Evolutionary conservation across 2,888 invertebrate species (phyloP), one percentile per base, ranked within the genome.

Genomic region (Synergus gifuensis): DNA sequence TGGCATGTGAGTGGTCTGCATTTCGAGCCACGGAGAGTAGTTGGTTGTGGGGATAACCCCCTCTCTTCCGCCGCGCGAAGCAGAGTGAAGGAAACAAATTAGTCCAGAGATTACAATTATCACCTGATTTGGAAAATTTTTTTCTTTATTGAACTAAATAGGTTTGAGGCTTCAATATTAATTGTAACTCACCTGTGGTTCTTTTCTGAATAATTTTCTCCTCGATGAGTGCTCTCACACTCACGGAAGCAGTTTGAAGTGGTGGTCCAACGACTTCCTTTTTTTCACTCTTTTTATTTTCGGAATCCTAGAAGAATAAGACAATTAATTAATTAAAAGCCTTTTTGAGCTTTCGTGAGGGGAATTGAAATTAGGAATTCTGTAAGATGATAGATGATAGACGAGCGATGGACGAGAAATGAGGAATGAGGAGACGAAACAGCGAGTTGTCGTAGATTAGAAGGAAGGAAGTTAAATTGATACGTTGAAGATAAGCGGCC

Each of bases 141-240:
- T 16, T 46, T 46, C 5, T 16, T 12, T 1, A 46, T 14, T 14
- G 12, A 16, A 14, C 16, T 5, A 16, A 16, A 16, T 14, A 49
- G 1, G 1, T 16, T 49, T 36, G 36, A 36, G 36, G 36, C 5
- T 36, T 7, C 36, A 36, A 36, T 36, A 36, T 36, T 7, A 36
- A 7, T 36, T 36, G 9, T 18, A 18, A 9, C 85, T 82, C 84
- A 92, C 92, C 95, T 64, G 95, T 95, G 78, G 93, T 95, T 88
- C 98, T 94, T 87, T 97, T 97, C 91, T 96, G 98, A 86, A 98
- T 98, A 85, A 98, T 98, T 92, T 98, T 98, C 92, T 98, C 98
- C 93, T 98, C 98, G 86, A 98, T 98, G 67, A 98, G 94, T 12
- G 98, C 98, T 81, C 98, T 94, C 8, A 98, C 97, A 81, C 97